Conservation (phyloP, 2,113 vertebrate species). For the Manacus vitellinus region DNA sequence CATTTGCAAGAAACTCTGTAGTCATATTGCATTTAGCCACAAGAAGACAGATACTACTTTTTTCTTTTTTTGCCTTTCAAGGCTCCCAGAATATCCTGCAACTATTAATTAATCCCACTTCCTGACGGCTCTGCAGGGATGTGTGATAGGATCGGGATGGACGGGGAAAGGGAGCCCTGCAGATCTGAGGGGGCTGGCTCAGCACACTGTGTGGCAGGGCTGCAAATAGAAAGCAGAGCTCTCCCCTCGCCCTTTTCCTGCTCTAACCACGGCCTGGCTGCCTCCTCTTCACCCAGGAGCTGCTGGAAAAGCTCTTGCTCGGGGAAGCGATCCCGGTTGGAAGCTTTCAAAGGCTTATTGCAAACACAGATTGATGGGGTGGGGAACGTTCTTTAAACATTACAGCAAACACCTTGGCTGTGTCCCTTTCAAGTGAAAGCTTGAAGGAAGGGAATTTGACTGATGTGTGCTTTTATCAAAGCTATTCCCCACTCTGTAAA, state of each 20-base stretch:
- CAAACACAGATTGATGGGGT: slow-evolving; percentile 19
- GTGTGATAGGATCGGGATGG: neutral
- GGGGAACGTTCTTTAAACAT: neutral
- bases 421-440: slow-evolving; percentile 47
- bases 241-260: neutral
- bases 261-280: neutral
- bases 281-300: neutral
- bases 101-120: neutral
- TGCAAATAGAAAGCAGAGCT: slow-evolving; percentile 5
- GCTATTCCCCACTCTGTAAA: neutral
- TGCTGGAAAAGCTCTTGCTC: neutral
- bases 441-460: slow-evolving; percentile 29
- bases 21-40: neutral
- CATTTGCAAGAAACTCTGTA: neutral
- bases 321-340: neutral
- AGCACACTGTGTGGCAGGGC: neutral
- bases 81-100: neutral
- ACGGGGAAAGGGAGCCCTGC: neutral
- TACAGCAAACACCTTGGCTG: neutral
- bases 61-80: neutral
- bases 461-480: slow-evolving; percentile 36
- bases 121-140: neutral
- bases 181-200: neutral
- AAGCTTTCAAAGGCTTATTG: slow-evolving; percentile 24
- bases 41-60: neutral